phyloP scores from a whole-genome alignment of 1,140 invertebrate genomes.

The Carcinoscorpius rotundicauda region DNA sequence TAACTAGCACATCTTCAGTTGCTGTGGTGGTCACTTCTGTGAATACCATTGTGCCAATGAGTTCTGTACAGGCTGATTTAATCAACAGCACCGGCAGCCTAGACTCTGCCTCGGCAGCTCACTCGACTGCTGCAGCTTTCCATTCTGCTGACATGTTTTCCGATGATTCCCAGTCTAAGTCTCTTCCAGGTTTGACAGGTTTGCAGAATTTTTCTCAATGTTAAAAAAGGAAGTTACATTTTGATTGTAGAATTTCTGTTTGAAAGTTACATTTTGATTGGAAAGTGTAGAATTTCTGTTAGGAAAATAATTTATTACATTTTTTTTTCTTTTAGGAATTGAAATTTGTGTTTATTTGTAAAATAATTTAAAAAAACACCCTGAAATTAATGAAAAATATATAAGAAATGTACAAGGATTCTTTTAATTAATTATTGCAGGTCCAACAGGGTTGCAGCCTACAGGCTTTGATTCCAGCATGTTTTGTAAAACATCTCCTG shows the following conservation, averaged over 20 bases:
- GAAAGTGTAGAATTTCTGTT: background rate
- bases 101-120: conserved; percentile 12
- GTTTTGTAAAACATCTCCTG: conserved; percentile 17
- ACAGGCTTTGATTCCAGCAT: conserved; percentile 22
- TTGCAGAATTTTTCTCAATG: no score
- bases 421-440: background rate
- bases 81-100: conserved; percentile 11
- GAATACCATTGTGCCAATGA: no score
- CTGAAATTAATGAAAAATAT: no score
- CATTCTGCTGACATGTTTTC: conserved; percentile 4
- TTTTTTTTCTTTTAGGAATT: background rate
- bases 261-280: background rate
- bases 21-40: no score
- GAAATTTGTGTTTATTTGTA: background rate
- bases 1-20: no score
- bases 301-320: background rate
- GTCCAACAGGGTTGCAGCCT: conserved; percentile 4
- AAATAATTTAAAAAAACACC: no score
- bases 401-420: no score
- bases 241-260: background rate
- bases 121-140: no score
- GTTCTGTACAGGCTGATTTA: conserved; percentile 1
- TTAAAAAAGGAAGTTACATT: background rate
- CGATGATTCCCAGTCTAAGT: conserved; percentile 15
- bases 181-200: background rate